A percentile compares a stretch with the other conserved stretches of the same genome.
These are phyloP conservation scores for Rhadina sibilatrix DNA, from an alignment of 2,113 vertebrate genomes.

Conservation along the genomic window DNA sequence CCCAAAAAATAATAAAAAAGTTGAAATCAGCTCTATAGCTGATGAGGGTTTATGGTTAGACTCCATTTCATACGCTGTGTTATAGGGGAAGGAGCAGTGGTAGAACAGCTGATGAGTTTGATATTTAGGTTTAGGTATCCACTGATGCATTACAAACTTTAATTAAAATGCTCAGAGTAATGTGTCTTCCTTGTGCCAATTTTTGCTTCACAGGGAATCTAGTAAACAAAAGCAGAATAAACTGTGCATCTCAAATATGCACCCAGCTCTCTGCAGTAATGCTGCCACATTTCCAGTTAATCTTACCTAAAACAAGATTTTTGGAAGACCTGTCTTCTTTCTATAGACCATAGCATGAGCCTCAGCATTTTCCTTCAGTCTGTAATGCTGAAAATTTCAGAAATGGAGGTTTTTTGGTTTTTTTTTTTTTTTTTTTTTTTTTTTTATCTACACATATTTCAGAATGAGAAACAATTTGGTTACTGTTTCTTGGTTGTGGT, in stretches of 20 bases:
- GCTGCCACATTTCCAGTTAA: neutral
- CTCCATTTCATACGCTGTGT: neutral
- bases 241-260: conserved; percentile 1
- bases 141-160: conserved; percentile 54
- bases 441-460: neutral
- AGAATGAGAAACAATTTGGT: neutral
- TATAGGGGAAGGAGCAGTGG: neutral
- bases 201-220: conserved; percentile 46
- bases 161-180: conserved; percentile 68
- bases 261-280: neutral
- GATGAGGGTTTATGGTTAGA: neutral
- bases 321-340: neutral
- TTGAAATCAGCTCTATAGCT: neutral
- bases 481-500: neutral
- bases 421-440: no score
- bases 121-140: conserved; percentile 18
- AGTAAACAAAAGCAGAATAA: conserved; percentile 49
- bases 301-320: neutral
- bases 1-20: neutral
- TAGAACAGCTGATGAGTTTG: neutral
- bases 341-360: neutral
- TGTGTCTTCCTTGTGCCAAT: conserved; percentile 47
- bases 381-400: neutral
- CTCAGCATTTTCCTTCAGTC: neutral
- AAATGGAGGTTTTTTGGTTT: no score